A percentile compares a stretch with the other conserved stretches of the same genome.
Evolutionary conservation across 92 coral and sea anemone species (phyloP).

Genomic region (Palythoa caribaeorum): DNA sequence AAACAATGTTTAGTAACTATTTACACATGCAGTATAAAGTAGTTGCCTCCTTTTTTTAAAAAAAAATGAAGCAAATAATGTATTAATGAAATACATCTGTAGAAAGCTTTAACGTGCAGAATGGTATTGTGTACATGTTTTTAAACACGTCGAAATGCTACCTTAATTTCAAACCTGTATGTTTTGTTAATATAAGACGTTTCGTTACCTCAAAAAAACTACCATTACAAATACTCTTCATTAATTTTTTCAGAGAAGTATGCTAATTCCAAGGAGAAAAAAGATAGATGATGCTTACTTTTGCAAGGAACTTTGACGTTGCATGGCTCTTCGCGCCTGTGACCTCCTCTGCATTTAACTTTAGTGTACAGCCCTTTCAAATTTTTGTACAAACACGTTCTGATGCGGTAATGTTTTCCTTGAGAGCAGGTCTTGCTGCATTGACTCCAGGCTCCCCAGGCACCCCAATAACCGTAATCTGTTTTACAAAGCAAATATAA

Average conservation of each 20-base stretch:
- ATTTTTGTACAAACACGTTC: neutral
- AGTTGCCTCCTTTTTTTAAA: neutral
- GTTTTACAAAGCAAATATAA: neutral
- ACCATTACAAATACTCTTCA: neutral
- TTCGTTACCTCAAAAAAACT: too few relatives aligned
- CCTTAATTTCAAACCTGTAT: too few relatives aligned
- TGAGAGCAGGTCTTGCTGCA: slow-evolving; percentile 33
- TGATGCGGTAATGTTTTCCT: slow-evolving; percentile 14
- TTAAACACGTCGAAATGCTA: too few relatives aligned
- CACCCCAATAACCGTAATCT: slow-evolving; percentile 43
- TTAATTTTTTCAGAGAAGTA: too few relatives aligned
- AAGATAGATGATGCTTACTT: neutral
- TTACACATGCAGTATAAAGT: neutral
- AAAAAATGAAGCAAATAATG: neutral
- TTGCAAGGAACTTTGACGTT: slow-evolving; percentile 3
- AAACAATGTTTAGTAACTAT: too few relatives aligned
- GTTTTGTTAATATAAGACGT: too few relatives aligned
- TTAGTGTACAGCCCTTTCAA: neutral
- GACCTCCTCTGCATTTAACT: slow-evolving; percentile 11
- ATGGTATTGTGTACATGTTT: neutral
- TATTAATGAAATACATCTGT: neutral
- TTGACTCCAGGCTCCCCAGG: slow-evolving; percentile 44
- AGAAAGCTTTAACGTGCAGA: too few relatives aligned
- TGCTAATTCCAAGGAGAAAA: too few relatives aligned
- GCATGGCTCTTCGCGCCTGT: neutral